Conservation (phyloP, 2,797 vertebrate genomes). For the Pangasius sanitwongsei region DNA sequence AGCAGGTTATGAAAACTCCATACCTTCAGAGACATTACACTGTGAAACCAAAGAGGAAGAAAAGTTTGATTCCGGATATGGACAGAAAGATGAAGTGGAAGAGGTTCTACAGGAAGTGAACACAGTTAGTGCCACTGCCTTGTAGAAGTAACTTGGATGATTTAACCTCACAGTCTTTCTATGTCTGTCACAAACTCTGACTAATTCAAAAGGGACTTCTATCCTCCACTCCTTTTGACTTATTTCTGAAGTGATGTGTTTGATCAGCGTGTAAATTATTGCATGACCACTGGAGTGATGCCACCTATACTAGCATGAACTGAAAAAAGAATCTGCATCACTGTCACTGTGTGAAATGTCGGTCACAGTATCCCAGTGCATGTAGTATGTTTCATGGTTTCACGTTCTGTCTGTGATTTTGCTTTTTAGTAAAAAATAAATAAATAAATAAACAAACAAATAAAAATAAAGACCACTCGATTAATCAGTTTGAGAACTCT, state of each 20-base stretch:
- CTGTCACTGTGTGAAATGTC: neutral
- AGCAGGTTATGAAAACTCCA: neutral
- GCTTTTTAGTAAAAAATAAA: neutral
- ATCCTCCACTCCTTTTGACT: neutral
- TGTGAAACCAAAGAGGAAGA: neutral
- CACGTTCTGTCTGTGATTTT: neutral
- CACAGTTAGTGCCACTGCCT: slow-evolving; percentile 61
- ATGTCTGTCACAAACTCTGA: slow-evolving; percentile 37
- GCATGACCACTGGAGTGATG: slow-evolving; percentile 31
- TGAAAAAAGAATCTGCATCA: neutral
- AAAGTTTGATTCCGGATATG: neutral
- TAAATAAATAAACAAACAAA: neutral
- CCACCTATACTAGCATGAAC: neutral
- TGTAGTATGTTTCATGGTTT: neutral
- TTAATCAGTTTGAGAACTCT: neutral
- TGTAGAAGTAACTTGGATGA: slow-evolving; percentile 78
- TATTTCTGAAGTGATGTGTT: neutral
- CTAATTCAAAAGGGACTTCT: neutral
- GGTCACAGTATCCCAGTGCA: slow-evolving; percentile 4
- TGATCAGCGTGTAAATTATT: neutral
- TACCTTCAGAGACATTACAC: neutral
- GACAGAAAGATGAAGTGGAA: neutral
- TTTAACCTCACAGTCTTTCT: slow-evolving; percentile 40
- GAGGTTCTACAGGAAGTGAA: slow-evolving; percentile 9
- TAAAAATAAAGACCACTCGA: neutral